Evolutionary conservation across 30 jellyfish, hydroid and myxozoan species (phyloP), one percentile per base, ranked within the genome.

Genomic region (Aurelia coerulea): DNA sequence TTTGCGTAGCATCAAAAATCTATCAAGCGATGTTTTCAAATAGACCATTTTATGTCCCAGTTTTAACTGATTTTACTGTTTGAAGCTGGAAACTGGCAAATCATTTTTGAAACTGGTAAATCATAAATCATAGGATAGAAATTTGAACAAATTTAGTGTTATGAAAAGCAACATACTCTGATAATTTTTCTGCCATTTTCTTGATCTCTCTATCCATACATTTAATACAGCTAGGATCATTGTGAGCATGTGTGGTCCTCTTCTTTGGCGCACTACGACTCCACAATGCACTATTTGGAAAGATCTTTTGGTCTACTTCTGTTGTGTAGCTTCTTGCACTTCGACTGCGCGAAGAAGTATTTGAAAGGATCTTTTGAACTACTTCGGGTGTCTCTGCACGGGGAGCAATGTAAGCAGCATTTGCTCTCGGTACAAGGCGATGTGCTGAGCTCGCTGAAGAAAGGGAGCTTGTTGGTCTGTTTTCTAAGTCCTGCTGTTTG

Each of bases 121-220:
- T 46, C 15, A 46, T 7, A 7, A 46, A 9, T 46, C 56, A 46
- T 46, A 46, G 2, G 56, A 37, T 6, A 9, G 56, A 6, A 46
- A 46, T 46, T 46, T 14, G 8, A 9, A 46, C 4, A 3, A 46
- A 46, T 46, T 9, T 46, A 6, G 1, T 46, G 10, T 42, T 3
- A 39, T 39, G 51, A 39, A 46, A 9, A 7, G 0, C 14, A 46
- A 59, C 95, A 11, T 54, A 88, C 96, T 58, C 78, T 31, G 74
- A 87, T 18, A 88, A 42, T 50, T 78, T 67, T 7, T 65, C 86
- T 4, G 90, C 90, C 82, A 88, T 77, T 19, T 42, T 13, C 35
- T 73, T 62, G 53, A 88, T 69, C 62, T 72, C 90, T 13, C 65
- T 56, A 5, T 78, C 91, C 18, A 67, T 80, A 41, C 96, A 88